Evolutionary conservation across 2,888 invertebrate genomes (phyloP), one percentile per base, ranked within the genome.

Genomic region (Pasiphila rectangulata): DNA sequence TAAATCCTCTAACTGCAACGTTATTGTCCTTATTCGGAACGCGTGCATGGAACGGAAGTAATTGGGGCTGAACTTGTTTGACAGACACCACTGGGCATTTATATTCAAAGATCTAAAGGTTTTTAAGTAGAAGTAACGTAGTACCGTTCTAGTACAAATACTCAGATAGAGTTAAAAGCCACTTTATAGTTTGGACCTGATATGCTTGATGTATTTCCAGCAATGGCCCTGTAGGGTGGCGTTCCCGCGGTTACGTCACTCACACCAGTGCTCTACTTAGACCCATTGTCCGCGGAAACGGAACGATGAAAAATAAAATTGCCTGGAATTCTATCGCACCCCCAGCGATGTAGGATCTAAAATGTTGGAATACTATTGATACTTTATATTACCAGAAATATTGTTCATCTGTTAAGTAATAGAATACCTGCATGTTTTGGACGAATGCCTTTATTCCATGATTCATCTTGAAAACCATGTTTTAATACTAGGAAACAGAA

Each of bases 151-250:
- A 13, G 13, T 27, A 16, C 3, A 32, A 30, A 32, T 19, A 32
- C 32, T 17, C 17, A 32, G 17, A n/a, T n/a, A 32, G 30, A 4
- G 30, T 16, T 32, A 16, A 51, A 57, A 57, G 40, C 39, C 45
- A 56, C 45, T 49, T 46, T 29, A 25, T 39, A 34, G 38, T 43
- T 42, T 21, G 34, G 27, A 43, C 12, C 7, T 27, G 38, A 43
- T 43, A 39, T 42, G 45, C 46, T 32, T 48, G 41, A 46, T 57
- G 46, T 54, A 37, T 56, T 54, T 44, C 44, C 50, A 36, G 48
- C 54, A 51, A 59, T 55, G 48, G 56, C 45, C 24, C 36, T 36
- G 24, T 16, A 30, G 44, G 36, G 44, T 27, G 34, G 43, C 45
- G 15, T 43, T 44, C 46, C 46, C 46, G 53, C 34, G 39, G 55